Evolutionary conservation across 2,797 vertebrate genomes (phyloP).

Genomic region (Galaxias olidus): DNA sequence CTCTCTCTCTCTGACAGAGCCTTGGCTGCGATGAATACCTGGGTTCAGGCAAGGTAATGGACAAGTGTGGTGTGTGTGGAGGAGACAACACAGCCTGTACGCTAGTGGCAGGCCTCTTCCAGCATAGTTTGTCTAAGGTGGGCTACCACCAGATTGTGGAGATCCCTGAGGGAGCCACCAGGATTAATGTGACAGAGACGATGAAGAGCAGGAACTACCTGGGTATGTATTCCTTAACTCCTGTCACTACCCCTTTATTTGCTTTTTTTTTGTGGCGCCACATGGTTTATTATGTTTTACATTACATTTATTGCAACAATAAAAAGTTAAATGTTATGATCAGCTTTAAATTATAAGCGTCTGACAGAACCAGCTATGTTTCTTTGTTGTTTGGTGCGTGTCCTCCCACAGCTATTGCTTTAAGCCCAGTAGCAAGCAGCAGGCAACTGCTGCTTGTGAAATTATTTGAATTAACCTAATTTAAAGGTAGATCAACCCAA

Average conservation of each 20-base stretch:
- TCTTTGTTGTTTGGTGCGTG: background rate
- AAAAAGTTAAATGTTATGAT: constrained; percentile 1
- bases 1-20: constrained; percentile 69
- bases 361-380: background rate
- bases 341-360: constrained; percentile 3
- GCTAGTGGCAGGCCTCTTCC: constrained; percentile 91
- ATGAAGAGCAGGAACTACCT: constrained; percentile 96
- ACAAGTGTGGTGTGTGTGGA: constrained; percentile 94
- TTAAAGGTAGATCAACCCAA: constrained; percentile 29
- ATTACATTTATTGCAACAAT: constrained; percentile 10
- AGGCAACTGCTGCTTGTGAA: constrained; percentile 33
- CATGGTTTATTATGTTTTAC: constrained; percentile 6
- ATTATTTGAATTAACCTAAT: constrained; percentile 43
- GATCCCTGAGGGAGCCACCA: constrained; percentile 96
- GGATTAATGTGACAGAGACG: constrained; percentile 97
- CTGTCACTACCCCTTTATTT: too few species aligned
- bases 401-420: constrained; percentile 7
- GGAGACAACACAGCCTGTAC: constrained; percentile 90
- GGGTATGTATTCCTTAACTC: constrained; percentile 73
- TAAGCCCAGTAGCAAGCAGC: constrained; percentile 1
- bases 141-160: constrained; percentile 98
- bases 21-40: constrained; percentile 93
- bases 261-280: background rate
- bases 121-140: constrained; percentile 85
- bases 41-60: constrained; percentile 88